Percentiles rank a stretch among this genome's conserved stretches.
phyloP scores from a whole-genome alignment of 2,888 invertebrate species.

The Gastracanthus pulcherrimus region DNA sequence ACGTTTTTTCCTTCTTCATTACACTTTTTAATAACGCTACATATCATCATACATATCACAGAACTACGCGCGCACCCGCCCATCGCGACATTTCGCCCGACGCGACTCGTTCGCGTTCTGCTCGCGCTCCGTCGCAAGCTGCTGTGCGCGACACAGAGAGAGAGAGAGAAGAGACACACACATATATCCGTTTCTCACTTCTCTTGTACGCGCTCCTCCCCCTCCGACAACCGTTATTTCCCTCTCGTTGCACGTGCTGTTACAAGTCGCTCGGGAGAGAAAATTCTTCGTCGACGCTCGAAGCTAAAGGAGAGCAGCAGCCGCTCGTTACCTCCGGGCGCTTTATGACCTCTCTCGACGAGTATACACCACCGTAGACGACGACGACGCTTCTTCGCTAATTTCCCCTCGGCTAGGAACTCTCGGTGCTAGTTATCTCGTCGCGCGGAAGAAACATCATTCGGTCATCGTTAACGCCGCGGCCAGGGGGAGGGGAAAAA shows the following conservation, averaged over 20 bases:
- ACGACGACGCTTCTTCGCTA: neutral
- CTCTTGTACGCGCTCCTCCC: neutral
- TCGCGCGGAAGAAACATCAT: constrained; percentile 18
- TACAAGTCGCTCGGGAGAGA: no score
- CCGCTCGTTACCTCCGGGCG: neutral
- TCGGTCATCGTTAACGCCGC: neutral
- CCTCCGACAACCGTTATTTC: neutral
- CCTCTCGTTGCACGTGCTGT: no score
- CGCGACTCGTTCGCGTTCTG: constrained; percentile 26
- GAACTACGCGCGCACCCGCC: constrained; percentile 76
- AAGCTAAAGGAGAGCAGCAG: no score
- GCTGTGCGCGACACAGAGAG: no score
- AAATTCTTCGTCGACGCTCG: no score
- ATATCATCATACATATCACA: constrained; percentile 79
- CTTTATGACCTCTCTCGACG: neutral
- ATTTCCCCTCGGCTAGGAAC: constrained; percentile 26
- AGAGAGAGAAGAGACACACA: no score
- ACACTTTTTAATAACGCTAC: constrained; percentile 71
- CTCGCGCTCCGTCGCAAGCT: no score
- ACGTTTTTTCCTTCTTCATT: constrained; percentile 71
- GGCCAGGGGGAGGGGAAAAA: neutral
- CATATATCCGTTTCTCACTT: no score
- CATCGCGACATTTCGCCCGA: constrained; percentile 40
- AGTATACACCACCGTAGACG: neutral
- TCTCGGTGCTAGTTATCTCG: constrained; percentile 10